Conservation (phyloP, 2,888 invertebrate species). For the Diarsia mendica region DNA sequence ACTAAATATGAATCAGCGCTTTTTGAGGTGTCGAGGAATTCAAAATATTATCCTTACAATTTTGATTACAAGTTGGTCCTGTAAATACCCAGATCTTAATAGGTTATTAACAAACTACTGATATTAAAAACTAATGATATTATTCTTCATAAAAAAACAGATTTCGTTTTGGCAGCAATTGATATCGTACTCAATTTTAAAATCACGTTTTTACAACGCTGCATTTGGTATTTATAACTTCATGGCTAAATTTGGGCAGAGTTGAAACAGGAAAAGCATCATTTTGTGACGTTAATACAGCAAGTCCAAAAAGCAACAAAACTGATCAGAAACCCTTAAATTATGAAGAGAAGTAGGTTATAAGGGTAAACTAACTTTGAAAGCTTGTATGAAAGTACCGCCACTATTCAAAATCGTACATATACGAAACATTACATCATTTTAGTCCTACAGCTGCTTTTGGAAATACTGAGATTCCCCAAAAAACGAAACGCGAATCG, state of each 20-base stretch:
- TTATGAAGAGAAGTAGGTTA: too few species aligned
- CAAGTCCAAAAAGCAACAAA: background rate
- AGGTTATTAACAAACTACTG: conserved; percentile 12
- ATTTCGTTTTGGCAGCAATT: conserved; percentile 7
- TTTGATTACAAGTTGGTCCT: conserved; percentile 36
- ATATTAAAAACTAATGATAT: conserved; percentile 26
- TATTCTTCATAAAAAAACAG: conserved; percentile 17
- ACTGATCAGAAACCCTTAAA: background rate
- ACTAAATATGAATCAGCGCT: conserved; percentile 78
- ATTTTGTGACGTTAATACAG: background rate
- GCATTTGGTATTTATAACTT: background rate
- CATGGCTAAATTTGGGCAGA: background rate
- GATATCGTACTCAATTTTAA: background rate
- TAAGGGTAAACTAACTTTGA: too few species aligned
- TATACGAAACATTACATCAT: conserved; percentile 54
- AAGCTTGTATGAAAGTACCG: too few species aligned
- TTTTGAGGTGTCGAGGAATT: conserved; percentile 60
- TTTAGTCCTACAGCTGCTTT: conserved; percentile 79
- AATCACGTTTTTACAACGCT: background rate
- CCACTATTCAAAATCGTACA: conserved; percentile 30
- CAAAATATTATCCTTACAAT: conserved; percentile 57
- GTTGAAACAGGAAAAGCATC: conserved; percentile 12
- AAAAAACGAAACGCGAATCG: conserved; percentile 83
- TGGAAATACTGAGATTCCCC: conserved; percentile 75
- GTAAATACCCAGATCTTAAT: conserved; percentile 8